Conservation (phyloP, 2,113 vertebrate genomes). For the Illadopsis cleaveri region DNA sequence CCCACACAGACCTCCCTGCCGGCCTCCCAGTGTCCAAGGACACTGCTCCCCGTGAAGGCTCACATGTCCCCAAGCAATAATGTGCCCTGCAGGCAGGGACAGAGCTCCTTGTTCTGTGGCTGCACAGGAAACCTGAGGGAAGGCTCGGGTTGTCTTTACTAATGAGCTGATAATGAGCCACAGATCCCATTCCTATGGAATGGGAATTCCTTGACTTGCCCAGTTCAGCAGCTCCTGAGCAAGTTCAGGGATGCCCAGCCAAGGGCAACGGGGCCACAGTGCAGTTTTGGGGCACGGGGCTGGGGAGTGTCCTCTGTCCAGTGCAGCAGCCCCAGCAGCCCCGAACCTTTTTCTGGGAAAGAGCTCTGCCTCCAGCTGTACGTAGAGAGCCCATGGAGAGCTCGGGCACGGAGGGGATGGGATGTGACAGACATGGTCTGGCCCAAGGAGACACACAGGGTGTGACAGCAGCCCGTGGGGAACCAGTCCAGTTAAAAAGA, state of each 20-base stretch:
- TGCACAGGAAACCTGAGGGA: neutral
- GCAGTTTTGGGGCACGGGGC: accelerated
- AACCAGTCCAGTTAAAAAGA: neutral
- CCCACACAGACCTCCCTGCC: accelerated
- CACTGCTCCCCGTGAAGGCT: neutral
- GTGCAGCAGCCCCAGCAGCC: neutral
- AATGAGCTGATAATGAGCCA: neutral
- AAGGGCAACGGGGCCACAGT: accelerated
- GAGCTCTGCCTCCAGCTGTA: accelerated
- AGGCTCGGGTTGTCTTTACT: neutral
- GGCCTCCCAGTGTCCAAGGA: neutral
- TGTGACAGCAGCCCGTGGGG: neutral
- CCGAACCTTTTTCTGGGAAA: neutral
- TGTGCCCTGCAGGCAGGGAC: accelerated
- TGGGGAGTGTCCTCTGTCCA: neutral
- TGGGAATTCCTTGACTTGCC: neutral
- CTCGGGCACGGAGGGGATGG: accelerated
- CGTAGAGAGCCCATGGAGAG: accelerated
- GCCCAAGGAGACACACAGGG: neutral
- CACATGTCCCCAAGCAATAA: accelerated
- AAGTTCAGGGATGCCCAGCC: neutral
- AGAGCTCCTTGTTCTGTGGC: neutral
- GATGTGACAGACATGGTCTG: neutral
- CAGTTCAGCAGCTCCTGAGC: neutral
- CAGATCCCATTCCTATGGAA: neutral